These are phyloP conservation scores for Cyclopterus lumpus DNA, from an alignment of 2,797 vertebrate species.

Conservation along the genomic window DNA sequence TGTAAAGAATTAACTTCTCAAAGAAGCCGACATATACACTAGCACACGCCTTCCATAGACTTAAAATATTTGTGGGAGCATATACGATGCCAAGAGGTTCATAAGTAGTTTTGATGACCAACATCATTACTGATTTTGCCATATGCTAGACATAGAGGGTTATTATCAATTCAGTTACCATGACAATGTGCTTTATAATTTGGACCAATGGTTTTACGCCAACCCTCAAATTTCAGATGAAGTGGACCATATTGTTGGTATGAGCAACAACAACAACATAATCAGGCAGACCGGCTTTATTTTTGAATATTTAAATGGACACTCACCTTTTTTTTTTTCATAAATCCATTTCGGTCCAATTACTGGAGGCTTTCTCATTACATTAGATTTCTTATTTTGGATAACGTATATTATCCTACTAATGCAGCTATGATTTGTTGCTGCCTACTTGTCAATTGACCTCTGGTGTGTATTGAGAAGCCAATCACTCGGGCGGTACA, in stretches of 20 bases:
- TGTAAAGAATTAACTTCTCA: not conserved
- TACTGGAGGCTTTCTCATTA: not conserved
- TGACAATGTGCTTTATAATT: not conserved
- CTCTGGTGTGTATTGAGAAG: constrained; percentile 8
- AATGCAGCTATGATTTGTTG: constrained; percentile 10
- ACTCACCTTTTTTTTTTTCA: not conserved
- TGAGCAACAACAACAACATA: not conserved
- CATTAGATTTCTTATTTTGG: not conserved
- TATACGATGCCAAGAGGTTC: not conserved
- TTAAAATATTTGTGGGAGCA: not conserved
- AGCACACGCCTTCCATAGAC: not conserved
- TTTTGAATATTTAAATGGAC: constrained; percentile 5
- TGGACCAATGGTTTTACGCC: constrained; percentile 14
- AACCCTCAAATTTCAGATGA: not conserved
- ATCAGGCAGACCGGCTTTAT: not conserved
- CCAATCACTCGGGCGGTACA: constrained; percentile 23
- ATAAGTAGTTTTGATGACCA: not conserved
- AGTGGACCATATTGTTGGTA: not conserved
- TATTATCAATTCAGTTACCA: not conserved
- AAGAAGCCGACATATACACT: not conserved
- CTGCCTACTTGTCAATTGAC: constrained; percentile 27
- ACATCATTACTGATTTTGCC: not conserved
- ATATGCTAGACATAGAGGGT: not conserved
- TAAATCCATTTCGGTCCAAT: not conserved
- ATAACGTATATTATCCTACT: not conserved